phyloP scores from a whole-genome alignment of 2,888 invertebrate genomes.

The Miltochrista miniata region DNA sequence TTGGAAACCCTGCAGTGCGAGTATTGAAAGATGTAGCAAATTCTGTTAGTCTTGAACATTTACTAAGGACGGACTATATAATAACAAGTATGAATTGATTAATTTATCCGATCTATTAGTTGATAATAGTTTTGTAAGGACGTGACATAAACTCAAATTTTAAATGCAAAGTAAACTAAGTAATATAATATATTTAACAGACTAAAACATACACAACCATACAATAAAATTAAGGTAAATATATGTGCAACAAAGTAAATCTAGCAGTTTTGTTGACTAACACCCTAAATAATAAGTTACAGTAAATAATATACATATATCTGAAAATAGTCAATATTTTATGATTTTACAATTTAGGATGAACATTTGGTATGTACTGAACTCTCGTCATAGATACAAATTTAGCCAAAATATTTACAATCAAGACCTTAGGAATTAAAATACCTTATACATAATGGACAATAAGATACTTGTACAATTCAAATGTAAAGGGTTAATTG shows the following conservation, averaged over 20 bases:
- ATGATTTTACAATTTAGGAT: conserved; percentile 51
- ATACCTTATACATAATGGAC: conserved; percentile 64
- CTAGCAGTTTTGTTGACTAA: conserved; percentile 31
- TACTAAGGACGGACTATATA: conserved; percentile 74
- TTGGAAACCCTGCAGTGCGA: too few relatives aligned
- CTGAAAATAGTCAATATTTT: conserved; percentile 60
- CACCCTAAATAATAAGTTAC: conserved; percentile 46
- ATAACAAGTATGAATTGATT: conserved; percentile 49
- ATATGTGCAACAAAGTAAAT: conserved; percentile 43
- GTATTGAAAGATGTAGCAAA: neutral
- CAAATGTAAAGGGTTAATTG: conserved; percentile 13
- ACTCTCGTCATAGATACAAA: conserved; percentile 50
- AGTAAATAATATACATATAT: conserved; percentile 50
- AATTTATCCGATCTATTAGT: conserved; percentile 41
- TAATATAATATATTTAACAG: conserved; percentile 45
- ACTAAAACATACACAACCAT: conserved; percentile 64
- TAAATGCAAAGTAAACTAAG: conserved; percentile 63
- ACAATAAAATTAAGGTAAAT: conserved; percentile 41
- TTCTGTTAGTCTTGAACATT: conserved; percentile 36
- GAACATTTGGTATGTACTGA: conserved; percentile 58
- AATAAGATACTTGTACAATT: conserved; percentile 57
- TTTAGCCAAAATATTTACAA: conserved; percentile 61
- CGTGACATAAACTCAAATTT: conserved; percentile 37
- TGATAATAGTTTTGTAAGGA: conserved; percentile 36
- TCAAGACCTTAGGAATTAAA: conserved; percentile 44